These are phyloP conservation scores for Babyrousa celebensis DNA, from an alignment of 2,797 vertebrate genomes.

Conservation along the genomic window DNA sequence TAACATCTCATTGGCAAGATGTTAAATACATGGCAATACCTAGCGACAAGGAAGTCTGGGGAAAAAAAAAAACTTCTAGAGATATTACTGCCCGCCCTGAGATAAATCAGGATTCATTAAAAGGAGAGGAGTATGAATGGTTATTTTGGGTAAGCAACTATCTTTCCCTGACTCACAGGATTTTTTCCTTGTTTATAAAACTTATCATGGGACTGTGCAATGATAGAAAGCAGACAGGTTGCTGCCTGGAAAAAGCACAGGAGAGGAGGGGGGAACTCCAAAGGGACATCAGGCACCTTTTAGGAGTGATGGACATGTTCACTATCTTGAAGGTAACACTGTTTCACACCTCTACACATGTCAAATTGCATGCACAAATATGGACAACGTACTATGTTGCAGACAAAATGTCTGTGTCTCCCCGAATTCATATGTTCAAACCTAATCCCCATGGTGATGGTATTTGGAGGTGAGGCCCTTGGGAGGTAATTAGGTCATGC, in stretches of 20 bases:
- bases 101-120: neutral
- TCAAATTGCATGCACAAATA: neutral
- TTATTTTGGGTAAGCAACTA: neutral
- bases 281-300: neutral
- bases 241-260: neutral
- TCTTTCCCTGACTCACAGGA: neutral
- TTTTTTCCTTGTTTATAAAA: neutral
- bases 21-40: neutral
- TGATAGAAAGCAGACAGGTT: neutral
- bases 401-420: neutral
- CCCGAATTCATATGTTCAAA: neutral
- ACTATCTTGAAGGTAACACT: neutral
- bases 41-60: neutral
- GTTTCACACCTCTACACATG: neutral
- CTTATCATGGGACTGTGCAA: neutral
- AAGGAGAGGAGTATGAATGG: neutral
- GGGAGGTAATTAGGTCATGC: neutral
- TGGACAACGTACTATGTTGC: neutral
- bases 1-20: neutral
- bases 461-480: neutral
- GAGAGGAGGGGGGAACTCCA: neutral
- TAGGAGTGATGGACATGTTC: neutral
- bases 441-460: neutral
- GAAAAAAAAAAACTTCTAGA: neutral
- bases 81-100: neutral